Conservation (phyloP, 2,888 invertebrate species). For the Pheosia tremula region DNA sequence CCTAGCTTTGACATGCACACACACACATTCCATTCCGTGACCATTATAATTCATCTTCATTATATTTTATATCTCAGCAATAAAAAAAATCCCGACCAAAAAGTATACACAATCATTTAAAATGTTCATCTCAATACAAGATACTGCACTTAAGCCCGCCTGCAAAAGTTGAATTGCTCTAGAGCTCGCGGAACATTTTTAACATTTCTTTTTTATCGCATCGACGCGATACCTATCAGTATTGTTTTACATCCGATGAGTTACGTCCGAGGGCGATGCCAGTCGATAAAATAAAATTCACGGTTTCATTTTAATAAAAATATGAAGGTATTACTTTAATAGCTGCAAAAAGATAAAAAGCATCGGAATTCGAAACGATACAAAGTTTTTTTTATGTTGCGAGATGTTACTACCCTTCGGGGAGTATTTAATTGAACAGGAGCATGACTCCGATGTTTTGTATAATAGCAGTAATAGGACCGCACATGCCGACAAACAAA, state of each 20-base stretch:
- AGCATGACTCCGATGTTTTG: constrained; percentile 75
- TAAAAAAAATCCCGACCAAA: constrained; percentile 22
- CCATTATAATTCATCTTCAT: constrained; percentile 17
- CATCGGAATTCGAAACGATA: constrained; percentile 58
- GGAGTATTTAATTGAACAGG: constrained; percentile 72
- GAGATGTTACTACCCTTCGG: constrained; percentile 65
- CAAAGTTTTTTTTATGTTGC: constrained; percentile 60
- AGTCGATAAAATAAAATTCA: constrained; percentile 72
- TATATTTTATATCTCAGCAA: constrained; percentile 8
- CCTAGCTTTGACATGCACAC: constrained; percentile 33
- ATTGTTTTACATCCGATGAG: constrained; percentile 76
- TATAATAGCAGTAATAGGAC: constrained; percentile 70
- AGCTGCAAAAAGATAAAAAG: constrained; percentile 69
- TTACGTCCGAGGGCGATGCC: constrained; percentile 63
- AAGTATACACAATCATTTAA: constrained; percentile 45
- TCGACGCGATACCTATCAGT: constrained; percentile 70
- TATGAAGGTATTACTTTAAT: constrained; percentile 72
- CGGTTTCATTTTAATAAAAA: constrained; percentile 66
- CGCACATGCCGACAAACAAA: constrained; percentile 62
- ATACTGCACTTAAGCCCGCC: constrained; percentile 72
- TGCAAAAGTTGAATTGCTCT: constrained; percentile 61
- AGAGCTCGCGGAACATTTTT: constrained; percentile 60
- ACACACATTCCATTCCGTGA: constrained; percentile 18
- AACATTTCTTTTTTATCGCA: constrained; percentile 69
- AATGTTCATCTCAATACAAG: constrained; percentile 64